Base-by-base conservation (phyloP, 2,888 invertebrate genomes). In the Chromoteleia sp. region DNA sequence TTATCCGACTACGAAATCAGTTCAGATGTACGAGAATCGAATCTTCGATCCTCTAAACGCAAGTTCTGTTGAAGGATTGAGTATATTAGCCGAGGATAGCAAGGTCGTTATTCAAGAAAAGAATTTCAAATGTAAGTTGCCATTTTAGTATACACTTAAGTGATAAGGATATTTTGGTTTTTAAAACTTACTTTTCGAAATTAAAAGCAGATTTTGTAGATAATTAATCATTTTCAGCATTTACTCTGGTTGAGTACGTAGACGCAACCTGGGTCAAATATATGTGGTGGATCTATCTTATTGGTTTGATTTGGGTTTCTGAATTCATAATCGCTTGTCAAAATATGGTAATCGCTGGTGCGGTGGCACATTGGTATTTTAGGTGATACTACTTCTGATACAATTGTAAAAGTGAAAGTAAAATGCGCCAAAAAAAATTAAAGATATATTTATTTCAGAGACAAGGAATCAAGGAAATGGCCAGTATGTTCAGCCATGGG, bases 311-410 rank as follows among this genome's bases (percentile, higher is more conserved):
- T 83, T 99, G 98, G 98, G 95, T 96, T 8, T 95, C 97, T 21
- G 98, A 99, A 93, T 98, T 98, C 90, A 97, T 98, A 85, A 95
- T 98, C 86, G 98, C 97, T 10, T 98, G 98, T 89, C 98, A 98
- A 91, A 97, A 97, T 91, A 97, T 98, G 95, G 96, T 98, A 0
- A 95, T 98, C 81, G 97, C 98, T 14, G 98, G 98, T 8, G 95
- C 98, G 15, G 98, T 98, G 0, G 97, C 98, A 0, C 96, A 95
- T 87, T 99, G 98, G 98, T 98, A 98, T 92, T 98, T 99, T 86
- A 95, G 95, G 96, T 96, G n/a, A 45, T 4, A n/a, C 2, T 39
- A 33, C 5, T 33, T 4, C 8, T 33, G 7, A 33, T 6, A 91
- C 79, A 59, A 54, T 54, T 73, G 74, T 74, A 52, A 36, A 36